Conservation (phyloP, 2,797 vertebrate genomes). For the Eurystomus glaucurus region DNA sequence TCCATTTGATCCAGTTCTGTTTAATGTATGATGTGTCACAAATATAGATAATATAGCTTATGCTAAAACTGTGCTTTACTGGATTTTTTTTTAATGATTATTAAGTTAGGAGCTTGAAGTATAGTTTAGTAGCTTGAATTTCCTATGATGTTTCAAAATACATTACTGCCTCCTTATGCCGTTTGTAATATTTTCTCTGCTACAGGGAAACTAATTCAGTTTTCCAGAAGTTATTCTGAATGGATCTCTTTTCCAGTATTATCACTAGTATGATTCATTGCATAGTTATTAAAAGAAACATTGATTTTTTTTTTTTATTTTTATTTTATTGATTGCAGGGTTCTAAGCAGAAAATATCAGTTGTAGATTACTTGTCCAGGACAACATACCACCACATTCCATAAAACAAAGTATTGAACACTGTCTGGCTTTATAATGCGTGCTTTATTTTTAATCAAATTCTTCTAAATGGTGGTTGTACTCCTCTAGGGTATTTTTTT, state of each 20-base stretch:
- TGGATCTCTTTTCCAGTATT: background rate
- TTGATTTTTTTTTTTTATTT: constrained; percentile 59
- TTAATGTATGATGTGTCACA: background rate
- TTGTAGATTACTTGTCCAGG: constrained; percentile 47
- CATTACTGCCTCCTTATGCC: background rate
- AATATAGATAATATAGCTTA: background rate
- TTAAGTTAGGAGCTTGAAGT: background rate
- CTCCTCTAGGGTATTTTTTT: background rate
- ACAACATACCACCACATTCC: background rate
- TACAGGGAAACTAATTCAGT: background rate
- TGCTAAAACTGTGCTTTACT: background rate
- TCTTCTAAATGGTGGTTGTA: constrained; percentile 37
- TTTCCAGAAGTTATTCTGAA: background rate
- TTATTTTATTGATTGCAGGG: constrained; percentile 45
- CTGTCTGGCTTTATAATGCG: constrained; percentile 33
- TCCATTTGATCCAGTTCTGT: background rate
- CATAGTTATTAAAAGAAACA: constrained; percentile 68
- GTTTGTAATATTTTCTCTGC: background rate
- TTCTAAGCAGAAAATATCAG: constrained; percentile 30
- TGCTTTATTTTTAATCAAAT: constrained; percentile 72
- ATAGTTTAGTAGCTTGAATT: background rate
- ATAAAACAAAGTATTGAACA: constrained; percentile 45
- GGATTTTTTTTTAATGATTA: background rate
- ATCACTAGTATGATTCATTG: constrained; percentile 50
- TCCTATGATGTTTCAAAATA: background rate